Percentiles rank a stretch among this genome's conserved stretches.
Evolutionary conservation across 2,797 vertebrate species (phyloP).

Genomic region (Mus caroli): DNA sequence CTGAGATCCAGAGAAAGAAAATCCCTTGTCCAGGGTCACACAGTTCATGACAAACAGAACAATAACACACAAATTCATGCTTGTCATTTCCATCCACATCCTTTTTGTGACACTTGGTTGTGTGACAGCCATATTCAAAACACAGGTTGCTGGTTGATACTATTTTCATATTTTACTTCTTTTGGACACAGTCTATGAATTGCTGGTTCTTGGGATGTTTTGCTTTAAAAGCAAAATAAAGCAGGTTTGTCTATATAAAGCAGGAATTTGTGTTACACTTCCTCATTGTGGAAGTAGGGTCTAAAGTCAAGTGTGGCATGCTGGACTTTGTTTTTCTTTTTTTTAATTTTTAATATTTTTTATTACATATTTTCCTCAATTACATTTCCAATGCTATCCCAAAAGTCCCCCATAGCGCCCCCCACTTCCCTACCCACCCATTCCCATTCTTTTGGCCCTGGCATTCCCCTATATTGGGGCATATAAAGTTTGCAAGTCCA

Average conservation of each 20-base stretch:
- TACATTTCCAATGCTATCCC: no score
- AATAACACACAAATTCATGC: not conserved
- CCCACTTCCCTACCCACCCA: no score
- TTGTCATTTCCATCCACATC: conserved; percentile 28
- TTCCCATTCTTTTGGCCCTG: no score
- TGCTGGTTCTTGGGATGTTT: conserved; percentile 28
- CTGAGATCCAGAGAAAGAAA: not conserved
- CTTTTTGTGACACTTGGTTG: not conserved
- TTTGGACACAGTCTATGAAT: conserved; percentile 62
- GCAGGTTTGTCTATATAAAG: conserved; percentile 22
- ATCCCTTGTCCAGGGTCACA: not conserved
- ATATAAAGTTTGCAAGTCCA: no score
- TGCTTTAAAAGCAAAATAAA: conserved; percentile 45
- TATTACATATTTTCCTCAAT: no score
- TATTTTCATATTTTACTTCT: conserved; percentile 39
- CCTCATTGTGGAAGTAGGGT: conserved; percentile 4
- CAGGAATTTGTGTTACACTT: conserved; percentile 38
- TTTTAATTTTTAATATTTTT: no score
- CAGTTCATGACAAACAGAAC: conserved; percentile 25
- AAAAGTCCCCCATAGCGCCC: no score
- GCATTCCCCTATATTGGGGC: no score
- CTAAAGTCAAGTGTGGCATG: not conserved
- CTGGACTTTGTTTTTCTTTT: conserved; percentile 13
- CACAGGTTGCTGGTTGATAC: not conserved
- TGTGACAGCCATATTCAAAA: not conserved